Evolutionary conservation across 2,888 invertebrate species (phyloP), one percentile per base, ranked within the genome.

Genomic region (Folsomia candida): DNA sequence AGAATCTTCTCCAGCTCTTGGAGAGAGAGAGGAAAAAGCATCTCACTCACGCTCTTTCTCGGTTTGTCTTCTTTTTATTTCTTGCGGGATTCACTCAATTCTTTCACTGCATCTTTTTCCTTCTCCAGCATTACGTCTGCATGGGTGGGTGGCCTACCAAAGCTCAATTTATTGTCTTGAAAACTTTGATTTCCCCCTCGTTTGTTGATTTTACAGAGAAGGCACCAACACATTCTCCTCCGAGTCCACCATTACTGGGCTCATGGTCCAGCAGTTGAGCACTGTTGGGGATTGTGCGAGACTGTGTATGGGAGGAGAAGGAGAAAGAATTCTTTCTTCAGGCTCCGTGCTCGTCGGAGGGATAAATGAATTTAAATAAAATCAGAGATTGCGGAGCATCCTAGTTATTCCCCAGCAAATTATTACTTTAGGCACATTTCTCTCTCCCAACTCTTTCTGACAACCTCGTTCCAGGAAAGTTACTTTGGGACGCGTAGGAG

Each of bases 101-200:
- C 27, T 27, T 59, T 59, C 59, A 59, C 27, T 27, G 24, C 27
- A 25, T 59, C 59, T 27, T 59, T 59, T 24, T 27, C 27, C 59
- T 25, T 59, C 24, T 59, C 27, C 3, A 26, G 59, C 20, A 62
- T 62, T 62, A 62, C 62, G 28, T 62, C 22, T 62, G 28, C 29
- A 29, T 25, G 24, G 25, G 25, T 62, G 62, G 29, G n/a, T 62
- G 3, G n/a, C n/a, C n/a, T 62, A 62, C 29, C 62, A 62, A 62
- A 62, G 62, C 62, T 62, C 62, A 62, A 62, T 62, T 62, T 62
- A 62, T 62, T 62, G 62, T 62, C 62, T 62, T 62, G 62, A 62
- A 62, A 62, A 62, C 62, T 62, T 62, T 62, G 62, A 62, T 62
- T 62, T 28, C 29, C 20, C 62, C 27, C 62, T 62, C 62, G 62